A percentile compares a stretch with the other conserved stretches of the same genome.
Conservation (phyloP, 1,140 invertebrate genomes). For the Drosophila novamexicana region DNA sequence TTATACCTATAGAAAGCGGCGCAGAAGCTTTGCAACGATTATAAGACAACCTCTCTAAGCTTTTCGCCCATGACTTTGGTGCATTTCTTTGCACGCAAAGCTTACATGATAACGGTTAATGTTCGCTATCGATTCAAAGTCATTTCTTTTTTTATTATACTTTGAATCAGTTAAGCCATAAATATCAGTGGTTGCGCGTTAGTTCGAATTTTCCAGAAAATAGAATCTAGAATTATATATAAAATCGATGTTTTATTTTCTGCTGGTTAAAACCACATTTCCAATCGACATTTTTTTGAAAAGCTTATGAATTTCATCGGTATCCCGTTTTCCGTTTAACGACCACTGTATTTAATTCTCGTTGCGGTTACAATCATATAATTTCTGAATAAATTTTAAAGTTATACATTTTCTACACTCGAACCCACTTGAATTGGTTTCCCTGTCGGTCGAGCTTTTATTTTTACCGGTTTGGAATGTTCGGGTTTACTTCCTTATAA, state of each 20-base stretch:
- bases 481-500: not conserved
- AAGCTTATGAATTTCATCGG: no score
- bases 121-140: constrained; percentile 23
- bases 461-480: not conserved
- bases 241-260: no score
- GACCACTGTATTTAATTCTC: no score
- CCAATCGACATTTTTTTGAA: no score
- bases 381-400: not conserved
- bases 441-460: not conserved
- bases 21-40: constrained; percentile 21
- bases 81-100: constrained; percentile 34
- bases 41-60: constrained; percentile 9
- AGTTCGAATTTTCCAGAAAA: not conserved
- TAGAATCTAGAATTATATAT: not conserved
- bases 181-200: not conserved
- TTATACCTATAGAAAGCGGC: not conserved
- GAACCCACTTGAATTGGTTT: not conserved
- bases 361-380: no score
- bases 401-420: not conserved
- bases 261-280: no score
- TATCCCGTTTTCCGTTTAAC: no score
- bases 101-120: constrained; percentile 36
- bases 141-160: not conserved
- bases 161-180: not conserved
- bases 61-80: constrained; percentile 17